A percentile compares a stretch with the other conserved stretches of the same genome.
Conservation (phyloP, 2,797 vertebrate species). For the Melanotaenia trifasciata region DNA sequence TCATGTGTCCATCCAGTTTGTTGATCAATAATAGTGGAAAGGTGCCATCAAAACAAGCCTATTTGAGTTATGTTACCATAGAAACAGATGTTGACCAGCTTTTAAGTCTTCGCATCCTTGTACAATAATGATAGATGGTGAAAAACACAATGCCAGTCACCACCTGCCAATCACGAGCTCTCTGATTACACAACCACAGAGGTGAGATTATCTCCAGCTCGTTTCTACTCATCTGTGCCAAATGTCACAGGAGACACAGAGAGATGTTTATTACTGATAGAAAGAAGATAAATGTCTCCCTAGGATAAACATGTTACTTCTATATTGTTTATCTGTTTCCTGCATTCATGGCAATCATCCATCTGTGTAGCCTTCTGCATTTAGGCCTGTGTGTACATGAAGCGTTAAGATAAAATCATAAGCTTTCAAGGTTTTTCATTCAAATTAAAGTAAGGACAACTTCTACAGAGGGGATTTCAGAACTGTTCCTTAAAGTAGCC, state of each 20-base stretch:
- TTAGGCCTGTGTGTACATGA: background rate
- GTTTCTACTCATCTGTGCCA: constrained; percentile 51
- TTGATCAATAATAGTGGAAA: constrained; percentile 27
- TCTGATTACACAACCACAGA: constrained; percentile 40
- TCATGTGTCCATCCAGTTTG: constrained; percentile 14
- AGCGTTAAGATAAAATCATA: background rate
- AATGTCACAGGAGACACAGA: constrained; percentile 37
- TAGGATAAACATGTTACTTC: constrained; percentile 22
- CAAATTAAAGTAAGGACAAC: constrained; percentile 4
- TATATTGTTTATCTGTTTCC: constrained; percentile 14
- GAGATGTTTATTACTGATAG: constrained; percentile 29
- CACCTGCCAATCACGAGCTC: constrained; percentile 41
- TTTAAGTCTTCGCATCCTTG: constrained; percentile 6
- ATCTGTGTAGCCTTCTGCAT: background rate
- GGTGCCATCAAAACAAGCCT: constrained; percentile 27
- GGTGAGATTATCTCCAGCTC: constrained; percentile 53
- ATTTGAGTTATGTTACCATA: constrained; percentile 44
- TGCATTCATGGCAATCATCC: constrained; percentile 1
- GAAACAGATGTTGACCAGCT: constrained; percentile 40
- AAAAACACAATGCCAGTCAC: constrained; percentile 22
- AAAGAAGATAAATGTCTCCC: constrained; percentile 20
- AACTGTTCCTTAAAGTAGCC: constrained; percentile 17
- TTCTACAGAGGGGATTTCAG: background rate
- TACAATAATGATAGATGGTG: constrained; percentile 19
- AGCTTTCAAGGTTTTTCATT: background rate